phyloP scores from a whole-genome alignment of 2,113 vertebrate species.

The Carettochelys insculpta region DNA sequence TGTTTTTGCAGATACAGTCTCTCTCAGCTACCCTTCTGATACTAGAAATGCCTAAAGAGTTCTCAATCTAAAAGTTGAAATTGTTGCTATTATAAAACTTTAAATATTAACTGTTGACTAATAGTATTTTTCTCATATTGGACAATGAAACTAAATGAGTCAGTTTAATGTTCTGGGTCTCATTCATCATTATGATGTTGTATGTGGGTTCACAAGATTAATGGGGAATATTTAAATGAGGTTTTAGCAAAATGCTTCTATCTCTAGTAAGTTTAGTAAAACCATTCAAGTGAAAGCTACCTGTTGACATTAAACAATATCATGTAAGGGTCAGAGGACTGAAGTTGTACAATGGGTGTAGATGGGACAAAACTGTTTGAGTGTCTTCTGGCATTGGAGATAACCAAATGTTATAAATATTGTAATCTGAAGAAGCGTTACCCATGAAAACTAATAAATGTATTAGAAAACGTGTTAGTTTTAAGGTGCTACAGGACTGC shows the following conservation, averaged over 20 bases:
- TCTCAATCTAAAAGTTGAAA: not conserved
- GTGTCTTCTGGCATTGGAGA: not conserved
- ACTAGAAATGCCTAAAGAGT: too few relatives aligned
- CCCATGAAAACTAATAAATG: too few relatives aligned
- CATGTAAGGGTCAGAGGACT: not conserved
- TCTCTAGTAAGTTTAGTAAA: accelerated
- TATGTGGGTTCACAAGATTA: not conserved
- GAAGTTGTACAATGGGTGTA: not conserved
- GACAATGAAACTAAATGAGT: not conserved
- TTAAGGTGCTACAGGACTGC: too few relatives aligned
- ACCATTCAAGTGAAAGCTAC: not conserved
- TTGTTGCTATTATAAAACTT: not conserved
- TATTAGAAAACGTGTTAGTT: too few relatives aligned
- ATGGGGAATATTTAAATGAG: not conserved
- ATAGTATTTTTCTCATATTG: not conserved
- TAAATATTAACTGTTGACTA: not conserved
- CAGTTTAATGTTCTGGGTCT: not conserved
- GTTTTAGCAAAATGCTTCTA: not conserved
- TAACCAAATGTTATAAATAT: too few relatives aligned
- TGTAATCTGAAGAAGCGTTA: too few relatives aligned
- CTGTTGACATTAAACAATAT: not conserved
- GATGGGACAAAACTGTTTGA: not conserved
- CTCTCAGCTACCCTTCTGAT: too few relatives aligned
- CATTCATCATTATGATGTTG: not conserved
- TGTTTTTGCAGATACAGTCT: too few relatives aligned